Percentiles rank a stretch among this genome's conserved stretches.
Evolutionary conservation across 2,888 invertebrate species (phyloP).

Genomic region (Ophion slaviceki): DNA sequence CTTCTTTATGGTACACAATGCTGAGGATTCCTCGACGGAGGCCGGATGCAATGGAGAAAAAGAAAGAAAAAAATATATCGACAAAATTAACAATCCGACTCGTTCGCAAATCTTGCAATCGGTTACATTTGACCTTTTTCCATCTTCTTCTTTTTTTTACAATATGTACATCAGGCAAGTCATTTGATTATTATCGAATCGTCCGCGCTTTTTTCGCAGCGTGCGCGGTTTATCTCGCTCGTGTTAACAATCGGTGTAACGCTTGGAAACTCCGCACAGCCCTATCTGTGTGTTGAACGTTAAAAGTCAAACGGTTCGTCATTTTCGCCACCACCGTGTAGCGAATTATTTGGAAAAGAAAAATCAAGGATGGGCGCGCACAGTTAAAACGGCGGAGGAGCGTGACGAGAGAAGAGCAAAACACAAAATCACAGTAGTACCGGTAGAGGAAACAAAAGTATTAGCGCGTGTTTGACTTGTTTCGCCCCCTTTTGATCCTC

Average conservation of each 20-base stretch:
- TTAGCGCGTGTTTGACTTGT: constrained; percentile 36
- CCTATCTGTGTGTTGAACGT: not conserved
- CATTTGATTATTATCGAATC: constrained; percentile 75
- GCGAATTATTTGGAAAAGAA: not conserved
- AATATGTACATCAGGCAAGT: constrained; percentile 82
- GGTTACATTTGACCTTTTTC: constrained; percentile 28
- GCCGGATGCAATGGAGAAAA: constrained; percentile 28
- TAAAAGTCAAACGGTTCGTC: constrained; percentile 10
- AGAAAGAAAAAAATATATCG: constrained; percentile 38
- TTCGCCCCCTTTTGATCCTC: constrained; percentile 43
- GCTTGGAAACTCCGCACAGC: not conserved
- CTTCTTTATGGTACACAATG: constrained; percentile 43
- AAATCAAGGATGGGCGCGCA: not conserved
- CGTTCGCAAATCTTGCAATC: constrained; percentile 51
- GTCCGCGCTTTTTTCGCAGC: constrained; percentile 69
- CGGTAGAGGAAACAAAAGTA: constrained; percentile 32
- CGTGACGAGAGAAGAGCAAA: constrained; percentile 26
- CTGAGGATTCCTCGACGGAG: constrained; percentile 48
- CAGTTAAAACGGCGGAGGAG: not conserved
- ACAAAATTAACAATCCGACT: constrained; percentile 53
- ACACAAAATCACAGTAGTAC: constrained; percentile 38
- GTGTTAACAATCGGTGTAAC: not conserved
- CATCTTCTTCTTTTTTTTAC: constrained; percentile 69
- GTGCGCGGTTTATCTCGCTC: not conserved
- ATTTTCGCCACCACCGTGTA: not conserved